These are phyloP conservation scores for Heliconius ethilla DNA, from an alignment of 2,888 invertebrate genomes.

Conservation along the genomic window DNA sequence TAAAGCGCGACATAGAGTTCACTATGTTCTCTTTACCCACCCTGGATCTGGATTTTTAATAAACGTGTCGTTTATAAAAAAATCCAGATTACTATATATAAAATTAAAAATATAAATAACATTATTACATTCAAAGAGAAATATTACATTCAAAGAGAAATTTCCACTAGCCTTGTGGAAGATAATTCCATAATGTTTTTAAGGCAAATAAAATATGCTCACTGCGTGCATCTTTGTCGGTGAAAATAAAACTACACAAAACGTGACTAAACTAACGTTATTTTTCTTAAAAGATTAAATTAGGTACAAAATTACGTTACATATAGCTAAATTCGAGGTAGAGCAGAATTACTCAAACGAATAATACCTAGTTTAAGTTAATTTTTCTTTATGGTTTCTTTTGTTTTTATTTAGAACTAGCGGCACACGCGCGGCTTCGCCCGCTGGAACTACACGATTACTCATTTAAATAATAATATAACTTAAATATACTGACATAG, in stretches of 20 bases:
- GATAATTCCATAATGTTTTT: background rate
- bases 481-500: too few relatives aligned
- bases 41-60: too few relatives aligned
- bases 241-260: slow-evolving; percentile 28
- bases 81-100: background rate
- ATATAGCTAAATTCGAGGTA: background rate
- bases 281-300: slow-evolving; percentile 38
- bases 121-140: background rate
- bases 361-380: background rate
- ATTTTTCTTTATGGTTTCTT: background rate
- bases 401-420: background rate
- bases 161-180: background rate
- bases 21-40: too few relatives aligned
- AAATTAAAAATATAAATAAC: background rate
- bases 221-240: slow-evolving; percentile 26
- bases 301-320: slow-evolving; percentile 22
- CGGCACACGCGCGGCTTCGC: too few relatives aligned
- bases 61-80: background rate
- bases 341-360: background rate
- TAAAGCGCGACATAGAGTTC: too few relatives aligned
- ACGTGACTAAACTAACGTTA: slow-evolving; percentile 33
- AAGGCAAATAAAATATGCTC: slow-evolving; percentile 26
- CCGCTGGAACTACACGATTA: too few relatives aligned
- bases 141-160: slow-evolving; percentile 4
- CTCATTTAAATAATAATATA: too few relatives aligned